phyloP scores from a whole-genome alignment of 2,113 vertebrate species.

The Erythrolamprus reginae region DNA sequence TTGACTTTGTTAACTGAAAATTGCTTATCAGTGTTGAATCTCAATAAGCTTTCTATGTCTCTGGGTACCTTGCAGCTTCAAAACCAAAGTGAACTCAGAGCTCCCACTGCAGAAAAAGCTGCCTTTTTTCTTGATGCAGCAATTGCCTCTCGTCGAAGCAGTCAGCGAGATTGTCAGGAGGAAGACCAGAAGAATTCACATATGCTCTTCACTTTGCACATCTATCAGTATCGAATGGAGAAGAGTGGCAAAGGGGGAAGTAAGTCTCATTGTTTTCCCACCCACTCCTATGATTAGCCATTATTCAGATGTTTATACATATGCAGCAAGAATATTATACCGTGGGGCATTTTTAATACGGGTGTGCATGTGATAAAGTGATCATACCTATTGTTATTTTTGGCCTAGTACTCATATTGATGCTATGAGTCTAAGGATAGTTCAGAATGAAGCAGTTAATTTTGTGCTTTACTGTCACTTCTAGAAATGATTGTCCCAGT shows the following conservation, averaged over 20 bases:
- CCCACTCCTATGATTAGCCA: not conserved
- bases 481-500: not conserved
- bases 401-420: not conserved
- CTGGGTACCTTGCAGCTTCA: constrained; percentile 77
- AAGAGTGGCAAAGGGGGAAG: constrained; percentile 94
- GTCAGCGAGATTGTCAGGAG: constrained; percentile 79
- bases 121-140: constrained; percentile 95
- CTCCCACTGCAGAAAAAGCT: constrained; percentile 91
- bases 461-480: not conserved
- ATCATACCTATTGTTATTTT: not conserved
- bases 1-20: not conserved
- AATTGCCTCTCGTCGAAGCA: constrained; percentile 85
- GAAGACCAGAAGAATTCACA: constrained; percentile 94
- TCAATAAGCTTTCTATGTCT: not conserved
- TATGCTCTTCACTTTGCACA: constrained; percentile 97
- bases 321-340: not conserved
- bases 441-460: not conserved
- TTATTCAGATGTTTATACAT: not conserved
- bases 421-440: not conserved
- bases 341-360: not conserved
- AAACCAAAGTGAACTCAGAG: constrained; percentile 94
- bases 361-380: not conserved
- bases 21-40: not conserved
- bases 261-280: constrained; percentile 63
- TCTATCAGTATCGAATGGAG: constrained; percentile 99